Evolutionary conservation across 2,113 vertebrate species (phyloP).

Genomic region (Amphilophus citrinellus): DNA sequence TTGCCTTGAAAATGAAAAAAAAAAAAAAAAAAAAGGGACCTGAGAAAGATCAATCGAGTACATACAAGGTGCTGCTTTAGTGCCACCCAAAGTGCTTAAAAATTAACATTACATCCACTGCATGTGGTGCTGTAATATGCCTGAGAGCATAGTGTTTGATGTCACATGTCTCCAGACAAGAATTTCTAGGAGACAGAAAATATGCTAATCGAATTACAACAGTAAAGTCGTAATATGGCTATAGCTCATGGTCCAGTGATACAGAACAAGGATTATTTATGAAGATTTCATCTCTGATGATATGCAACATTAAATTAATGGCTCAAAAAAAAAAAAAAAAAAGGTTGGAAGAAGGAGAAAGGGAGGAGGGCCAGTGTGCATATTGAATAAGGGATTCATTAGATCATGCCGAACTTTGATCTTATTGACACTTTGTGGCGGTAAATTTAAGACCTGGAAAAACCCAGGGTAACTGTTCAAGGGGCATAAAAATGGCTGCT

Average conservation of each 20-base stretch:
- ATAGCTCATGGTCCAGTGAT: not conserved
- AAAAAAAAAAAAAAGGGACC: not conserved
- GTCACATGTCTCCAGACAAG: not conserved
- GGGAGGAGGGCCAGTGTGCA: not conserved
- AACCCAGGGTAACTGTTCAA: not conserved
- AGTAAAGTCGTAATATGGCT: not conserved
- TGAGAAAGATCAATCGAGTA: not conserved
- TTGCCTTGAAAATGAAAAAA: not conserved
- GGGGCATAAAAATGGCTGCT: conserved; percentile 17
- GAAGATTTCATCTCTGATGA: conserved; percentile 19
- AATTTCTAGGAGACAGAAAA: not conserved
- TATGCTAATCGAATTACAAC: conserved; percentile 32
- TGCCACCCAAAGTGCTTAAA: not conserved
- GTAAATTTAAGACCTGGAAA: conserved; percentile 40
- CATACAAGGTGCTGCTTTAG: not conserved
- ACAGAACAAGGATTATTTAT: not conserved
- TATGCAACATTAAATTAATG: conserved; percentile 20
- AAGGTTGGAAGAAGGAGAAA: conserved; percentile 29
- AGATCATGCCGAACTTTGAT: conserved; percentile 55
- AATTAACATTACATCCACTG: not conserved
- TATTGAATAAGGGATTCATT: conserved; percentile 38
- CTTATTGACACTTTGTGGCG: conserved; percentile 51
- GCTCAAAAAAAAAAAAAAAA: not conserved
- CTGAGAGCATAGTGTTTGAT: not conserved
- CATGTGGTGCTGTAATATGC: not conserved